Conservation (phyloP, 2,888 invertebrate species). For the Aproaerema taeniolella region DNA sequence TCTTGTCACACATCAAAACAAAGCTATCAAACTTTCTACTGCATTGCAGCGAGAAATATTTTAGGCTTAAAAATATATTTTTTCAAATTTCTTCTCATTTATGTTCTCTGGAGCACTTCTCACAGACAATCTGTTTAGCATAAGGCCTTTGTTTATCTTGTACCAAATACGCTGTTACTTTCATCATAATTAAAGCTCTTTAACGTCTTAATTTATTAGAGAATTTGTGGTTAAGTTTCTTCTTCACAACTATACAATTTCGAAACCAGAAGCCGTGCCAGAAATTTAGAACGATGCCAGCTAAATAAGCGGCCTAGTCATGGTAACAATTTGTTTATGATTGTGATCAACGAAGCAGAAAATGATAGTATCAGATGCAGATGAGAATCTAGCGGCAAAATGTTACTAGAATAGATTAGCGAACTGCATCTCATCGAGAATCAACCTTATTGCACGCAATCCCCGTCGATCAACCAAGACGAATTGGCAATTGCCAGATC, state of each 20-base stretch:
- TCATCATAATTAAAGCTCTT: conserved; percentile 25
- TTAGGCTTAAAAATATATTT: conserved; percentile 24
- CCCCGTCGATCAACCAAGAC: conserved; percentile 44
- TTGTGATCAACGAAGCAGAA: conserved; percentile 34
- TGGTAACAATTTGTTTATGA: conserved; percentile 20
- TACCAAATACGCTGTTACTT: conserved; percentile 24
- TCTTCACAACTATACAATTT: not conserved
- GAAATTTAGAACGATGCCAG: not conserved
- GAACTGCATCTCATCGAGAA: conserved; percentile 40
- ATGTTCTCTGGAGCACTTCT: conserved; percentile 26
- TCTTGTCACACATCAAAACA: conserved; percentile 25
- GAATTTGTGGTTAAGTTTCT: not conserved
- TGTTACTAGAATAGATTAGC: conserved; percentile 35
- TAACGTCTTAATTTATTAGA: conserved; percentile 5
- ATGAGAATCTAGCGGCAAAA: conserved; percentile 48
- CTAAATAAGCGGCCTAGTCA: conserved; percentile 8
- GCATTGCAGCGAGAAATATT: conserved; percentile 20
- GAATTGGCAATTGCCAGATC: conserved; percentile 49
- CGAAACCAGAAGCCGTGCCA: not conserved
- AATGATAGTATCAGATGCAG: conserved; percentile 37
- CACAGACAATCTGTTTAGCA: conserved; percentile 29
- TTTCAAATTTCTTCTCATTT: conserved; percentile 27
- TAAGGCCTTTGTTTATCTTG: conserved; percentile 26
- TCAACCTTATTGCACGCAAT: conserved; percentile 48
- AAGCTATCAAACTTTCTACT: conserved; percentile 34